Evolutionary conservation across 2,113 vertebrate species (phyloP), one percentile per base, ranked within the genome.

Genomic region (Paralichthys olivaceus): DNA sequence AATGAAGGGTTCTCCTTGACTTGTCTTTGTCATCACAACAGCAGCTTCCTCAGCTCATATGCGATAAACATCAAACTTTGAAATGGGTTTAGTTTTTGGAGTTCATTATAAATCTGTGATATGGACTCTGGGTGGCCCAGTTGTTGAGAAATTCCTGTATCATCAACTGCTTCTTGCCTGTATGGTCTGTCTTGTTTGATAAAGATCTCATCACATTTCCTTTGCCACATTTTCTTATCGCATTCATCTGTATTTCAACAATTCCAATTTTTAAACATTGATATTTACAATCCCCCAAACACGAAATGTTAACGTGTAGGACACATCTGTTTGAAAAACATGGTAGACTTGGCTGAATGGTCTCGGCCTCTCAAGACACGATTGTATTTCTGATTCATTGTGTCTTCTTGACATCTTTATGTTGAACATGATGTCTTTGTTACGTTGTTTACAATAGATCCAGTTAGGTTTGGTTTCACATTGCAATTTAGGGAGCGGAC

Each of bases 1-100:
- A 89, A 69, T 77, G 62, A 85, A 75, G 4, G 34, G 25, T 64
- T 84, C 67, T 76, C 14, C 57, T 73, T 76, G 34, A 59, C 56
- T 72, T 47, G 67, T 43, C 53, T 22, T 59, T 53, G 68, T 75
- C 59, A 69, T 63, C 75, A 77, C 59, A 75, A 37, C 59, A 53
- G 23, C 29, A 62, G 58, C 60, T 64, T 80, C 55, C 45, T 77
- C 43, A 29, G 72, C 43, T 19, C 15, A 43, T 62, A 40, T 9
- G 3, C 29, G 54, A 64, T 64, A 73, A 62, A 14, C 29, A 83
- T 32, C 37, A 60, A 51, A 68, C 66, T 68, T 72, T 60, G n/a
- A 74, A 77, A 63, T 26, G 47, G 65, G 77, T 81, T 81, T 83
- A 53, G 58, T 68, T 75, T 60, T 71, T 15, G 32, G 40, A 79